Evolutionary conservation across 2,888 invertebrate genomes (phyloP).

Genomic region (Clitarchus hookeri): DNA sequence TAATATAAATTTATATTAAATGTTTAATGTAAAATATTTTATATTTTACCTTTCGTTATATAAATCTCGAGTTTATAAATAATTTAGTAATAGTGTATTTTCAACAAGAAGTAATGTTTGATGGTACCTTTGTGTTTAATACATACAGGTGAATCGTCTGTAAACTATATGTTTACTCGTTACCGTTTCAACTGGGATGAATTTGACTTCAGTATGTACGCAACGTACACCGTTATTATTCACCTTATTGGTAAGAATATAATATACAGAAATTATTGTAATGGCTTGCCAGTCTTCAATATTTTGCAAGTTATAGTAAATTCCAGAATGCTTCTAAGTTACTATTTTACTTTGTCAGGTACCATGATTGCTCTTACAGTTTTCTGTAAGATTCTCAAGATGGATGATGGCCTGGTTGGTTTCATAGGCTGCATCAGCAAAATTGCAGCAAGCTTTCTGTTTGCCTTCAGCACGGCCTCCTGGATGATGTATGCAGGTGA

Average conservation of each 20-base stretch:
- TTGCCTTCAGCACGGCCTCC: slow-evolving; percentile 58
- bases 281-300: not conserved
- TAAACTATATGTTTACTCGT: slow-evolving; percentile 63
- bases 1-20: too few species aligned
- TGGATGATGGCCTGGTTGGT: slow-evolving; percentile 60
- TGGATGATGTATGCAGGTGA: slow-evolving; percentile 58
- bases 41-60: too few species aligned
- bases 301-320: not conserved
- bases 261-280: not conserved
- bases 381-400: slow-evolving; percentile 55
- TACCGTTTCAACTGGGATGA: slow-evolving; percentile 64
- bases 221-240: slow-evolving; percentile 61
- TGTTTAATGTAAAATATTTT: too few species aligned
- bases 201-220: slow-evolving; percentile 63
- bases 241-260: slow-evolving; percentile 60
- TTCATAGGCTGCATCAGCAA: slow-evolving; percentile 59
- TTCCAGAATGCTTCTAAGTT: not conserved
- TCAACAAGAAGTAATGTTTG: too few species aligned
- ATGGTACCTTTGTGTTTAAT: too few species aligned
- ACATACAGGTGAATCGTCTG: slow-evolving; percentile 60
- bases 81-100: too few species aligned
- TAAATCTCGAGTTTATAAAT: too few species aligned
- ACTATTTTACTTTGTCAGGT: slow-evolving; percentile 50
- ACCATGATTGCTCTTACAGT: slow-evolving; percentile 58
- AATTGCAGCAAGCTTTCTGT: slow-evolving; percentile 59